phyloP scores from a whole-genome alignment of 1,140 invertebrate genomes.

The Atta cephalotes region DNA sequence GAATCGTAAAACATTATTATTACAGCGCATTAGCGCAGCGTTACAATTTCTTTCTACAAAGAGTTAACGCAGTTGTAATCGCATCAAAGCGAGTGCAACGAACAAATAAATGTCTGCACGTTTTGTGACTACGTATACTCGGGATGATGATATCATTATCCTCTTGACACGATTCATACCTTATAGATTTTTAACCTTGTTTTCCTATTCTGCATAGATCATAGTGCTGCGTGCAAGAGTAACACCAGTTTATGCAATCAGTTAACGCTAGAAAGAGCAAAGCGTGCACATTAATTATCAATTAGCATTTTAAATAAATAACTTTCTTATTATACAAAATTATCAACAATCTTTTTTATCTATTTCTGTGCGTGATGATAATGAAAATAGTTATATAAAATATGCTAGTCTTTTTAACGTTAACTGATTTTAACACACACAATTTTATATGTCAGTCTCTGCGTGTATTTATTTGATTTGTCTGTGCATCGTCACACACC shows the following conservation, averaged over 20 bases:
- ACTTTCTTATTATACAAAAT: not conserved
- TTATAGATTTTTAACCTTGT: not conserved
- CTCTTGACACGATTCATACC: conserved; percentile 21
- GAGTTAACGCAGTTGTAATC: conserved; percentile 30
- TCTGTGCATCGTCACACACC: conserved; percentile 53
- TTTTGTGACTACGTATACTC: conserved; percentile 12
- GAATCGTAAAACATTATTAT: not conserved
- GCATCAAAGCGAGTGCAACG: conserved; percentile 28
- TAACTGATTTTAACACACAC: conserved; percentile 21
- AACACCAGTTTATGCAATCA: not conserved
- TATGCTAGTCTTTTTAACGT: not conserved
- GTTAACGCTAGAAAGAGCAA: conserved; percentile 28
- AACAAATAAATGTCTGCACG: conserved; percentile 31
- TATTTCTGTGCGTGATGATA: not conserved
- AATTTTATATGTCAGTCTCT: conserved; percentile 40
- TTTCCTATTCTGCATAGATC: conserved; percentile 4
- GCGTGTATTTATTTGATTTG: conserved; percentile 27
- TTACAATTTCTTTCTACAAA: conserved; percentile 24
- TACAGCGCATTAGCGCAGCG: not conserved
- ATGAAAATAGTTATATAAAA: not conserved
- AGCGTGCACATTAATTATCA: not conserved
- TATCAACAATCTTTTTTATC: not conserved
- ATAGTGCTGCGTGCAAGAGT: conserved; percentile 22
- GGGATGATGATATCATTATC: not conserved
- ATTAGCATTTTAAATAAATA: not conserved